Base-by-base conservation (phyloP, 2,113 vertebrate genomes). In the Amblyornis subalaris region DNA sequence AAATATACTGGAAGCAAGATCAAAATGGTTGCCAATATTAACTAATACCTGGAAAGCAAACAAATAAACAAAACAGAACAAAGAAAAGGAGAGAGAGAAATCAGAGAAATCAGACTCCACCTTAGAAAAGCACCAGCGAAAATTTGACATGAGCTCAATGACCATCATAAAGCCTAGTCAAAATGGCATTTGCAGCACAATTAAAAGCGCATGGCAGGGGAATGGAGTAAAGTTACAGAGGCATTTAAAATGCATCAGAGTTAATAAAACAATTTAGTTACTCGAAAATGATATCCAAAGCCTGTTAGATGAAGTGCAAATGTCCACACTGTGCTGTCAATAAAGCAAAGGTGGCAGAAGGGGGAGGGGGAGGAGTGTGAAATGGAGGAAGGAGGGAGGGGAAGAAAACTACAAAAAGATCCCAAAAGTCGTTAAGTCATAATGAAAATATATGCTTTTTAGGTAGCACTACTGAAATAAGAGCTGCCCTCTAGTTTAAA, bases 1-100 rank as follows among this genome's bases (percentile, higher is more conserved):
- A 98, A 99, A 99, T 96, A 99, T 98, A 97, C 99, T 99, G 94
- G 99, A 99, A 97, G 99, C 98, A 74, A 99, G 98, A 96, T 99
- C 99, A 97, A 99, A 99, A 98, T 99, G 99, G 98, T 99, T 99
- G 97, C 99, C 99, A 97, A 99, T 99, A 96, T 99, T 99, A 96
- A 99, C 99, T 98, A 99, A 98, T 85, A 99, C 99, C 99, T 99
- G 98, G 25, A 98, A 95, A 71, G 72, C n/a, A 97, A 93, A 93
- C 72, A 92, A 93, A 85, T 35, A 58, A 53, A 78, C 23, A 79
- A 75, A 89, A 16, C 20, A n/a, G 48, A 79, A 47, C 3, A 10
- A 38, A 65, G 62, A 70, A 45, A 29, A 33, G 6, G 17, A 64
- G 54, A 82, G n/a, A 95, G 35, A 96, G 17, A 93, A 42, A 92